Conservation (phyloP, 2,888 invertebrate genomes). For the Mythimna albipuncta region DNA sequence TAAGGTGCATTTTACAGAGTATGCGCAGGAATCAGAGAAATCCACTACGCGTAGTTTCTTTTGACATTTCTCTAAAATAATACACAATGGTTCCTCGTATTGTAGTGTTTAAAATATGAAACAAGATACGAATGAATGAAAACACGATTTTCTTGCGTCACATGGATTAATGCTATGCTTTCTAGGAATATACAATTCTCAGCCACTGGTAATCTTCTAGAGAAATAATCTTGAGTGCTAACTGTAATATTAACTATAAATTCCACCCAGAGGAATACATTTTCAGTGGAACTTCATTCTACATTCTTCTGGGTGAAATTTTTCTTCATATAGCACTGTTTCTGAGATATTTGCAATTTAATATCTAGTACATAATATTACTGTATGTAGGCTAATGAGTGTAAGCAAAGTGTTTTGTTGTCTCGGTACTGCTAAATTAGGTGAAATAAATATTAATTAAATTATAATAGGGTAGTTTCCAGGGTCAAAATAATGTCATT, state of each 20-base stretch:
- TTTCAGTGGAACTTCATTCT: neutral
- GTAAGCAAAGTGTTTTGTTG: neutral
- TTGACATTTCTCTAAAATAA: neutral
- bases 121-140: neutral
- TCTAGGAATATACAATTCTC: slow-evolving; percentile 2
- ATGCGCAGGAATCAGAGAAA: too few relatives aligned
- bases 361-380: neutral
- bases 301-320: neutral
- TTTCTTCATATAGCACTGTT: neutral
- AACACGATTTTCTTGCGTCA: neutral
- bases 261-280: neutral
- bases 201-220: slow-evolving; percentile 14
- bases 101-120: slow-evolving; percentile 7
- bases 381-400: neutral
- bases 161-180: neutral
- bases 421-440: neutral
- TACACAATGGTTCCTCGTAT: neutral
- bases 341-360: slow-evolving; percentile 24
- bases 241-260: neutral
- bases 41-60: too few relatives aligned
- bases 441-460: too few relatives aligned
- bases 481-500: too few relatives aligned
- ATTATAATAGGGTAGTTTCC: too few relatives aligned
- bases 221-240: slow-evolving; percentile 14
- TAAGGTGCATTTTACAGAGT: too few relatives aligned